These are phyloP conservation scores for Pseudomugil gertrudae DNA, from an alignment of 2,797 vertebrate species.

Conservation along the genomic window DNA sequence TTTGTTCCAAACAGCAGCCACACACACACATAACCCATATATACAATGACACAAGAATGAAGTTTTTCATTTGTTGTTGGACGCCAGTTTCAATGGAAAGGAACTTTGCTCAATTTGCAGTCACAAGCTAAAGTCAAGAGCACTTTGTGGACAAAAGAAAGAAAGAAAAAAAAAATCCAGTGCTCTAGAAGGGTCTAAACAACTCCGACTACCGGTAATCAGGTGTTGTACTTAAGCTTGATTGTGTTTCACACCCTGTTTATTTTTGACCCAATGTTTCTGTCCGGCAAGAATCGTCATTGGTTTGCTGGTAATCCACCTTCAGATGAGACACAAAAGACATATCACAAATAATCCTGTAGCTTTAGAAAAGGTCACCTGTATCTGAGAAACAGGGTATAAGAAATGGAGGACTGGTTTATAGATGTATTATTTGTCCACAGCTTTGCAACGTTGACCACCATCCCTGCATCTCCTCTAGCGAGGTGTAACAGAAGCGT, in stretches of 20 bases:
- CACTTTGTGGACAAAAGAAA: neutral
- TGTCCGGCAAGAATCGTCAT: too few species aligned
- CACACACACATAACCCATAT: neutral
- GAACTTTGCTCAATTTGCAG: slow-evolving; percentile 16
- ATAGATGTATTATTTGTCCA: neutral
- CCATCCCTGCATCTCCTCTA: too few species aligned
- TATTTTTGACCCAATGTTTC: too few species aligned
- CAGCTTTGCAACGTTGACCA: too few species aligned
- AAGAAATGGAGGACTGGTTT: slow-evolving; percentile 24
- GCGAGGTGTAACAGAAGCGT: too few species aligned
- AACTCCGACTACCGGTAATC: neutral
- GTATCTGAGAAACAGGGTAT: slow-evolving; percentile 24
- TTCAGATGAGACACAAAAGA: too few species aligned
- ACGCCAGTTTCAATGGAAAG: slow-evolving; percentile 24
- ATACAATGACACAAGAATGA: slow-evolving; percentile 44
- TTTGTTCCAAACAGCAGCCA: slow-evolving; percentile 52
- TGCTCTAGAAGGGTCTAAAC: neutral
- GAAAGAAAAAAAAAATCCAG: too few species aligned
- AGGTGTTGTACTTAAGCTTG: neutral
- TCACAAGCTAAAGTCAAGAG: slow-evolving; percentile 13
- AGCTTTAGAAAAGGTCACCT: slow-evolving; percentile 43
- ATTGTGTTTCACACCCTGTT: neutral
- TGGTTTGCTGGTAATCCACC: too few species aligned
- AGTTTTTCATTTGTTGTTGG: slow-evolving; percentile 46
- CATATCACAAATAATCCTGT: too few species aligned